These are phyloP conservation scores for Vulpes lagopus DNA, from an alignment of 2,113 vertebrate species.

Conservation along the genomic window DNA sequence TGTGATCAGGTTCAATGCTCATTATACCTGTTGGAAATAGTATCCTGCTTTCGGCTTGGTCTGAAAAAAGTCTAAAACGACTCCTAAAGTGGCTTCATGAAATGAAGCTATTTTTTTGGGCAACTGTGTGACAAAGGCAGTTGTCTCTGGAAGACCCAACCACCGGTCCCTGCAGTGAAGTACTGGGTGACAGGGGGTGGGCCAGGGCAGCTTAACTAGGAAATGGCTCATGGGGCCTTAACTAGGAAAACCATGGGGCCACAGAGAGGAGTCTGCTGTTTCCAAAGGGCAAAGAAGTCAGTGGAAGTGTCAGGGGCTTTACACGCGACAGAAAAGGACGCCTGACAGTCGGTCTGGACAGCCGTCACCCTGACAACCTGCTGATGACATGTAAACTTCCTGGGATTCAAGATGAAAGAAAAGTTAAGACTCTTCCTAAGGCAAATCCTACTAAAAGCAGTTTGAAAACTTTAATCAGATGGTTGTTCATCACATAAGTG, in stretches of 20 bases:
- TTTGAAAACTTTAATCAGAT: not conserved
- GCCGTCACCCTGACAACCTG: not conserved
- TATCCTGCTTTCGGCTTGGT: constrained; percentile 37
- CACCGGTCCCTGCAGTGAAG: not conserved
- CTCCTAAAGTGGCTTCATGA: not conserved
- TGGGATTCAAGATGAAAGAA: not conserved
- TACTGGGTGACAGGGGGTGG: not conserved
- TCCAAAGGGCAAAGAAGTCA: not conserved
- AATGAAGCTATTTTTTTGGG: constrained; percentile 70
- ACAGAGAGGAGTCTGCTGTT: not conserved
- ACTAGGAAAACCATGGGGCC: too few species aligned
- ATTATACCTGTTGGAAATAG: constrained; percentile 52
- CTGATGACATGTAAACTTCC: not conserved
- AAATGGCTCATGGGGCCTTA: too few species aligned
- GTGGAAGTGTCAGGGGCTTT: not conserved
- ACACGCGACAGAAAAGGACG: not conserved
- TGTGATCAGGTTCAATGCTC: not conserved
- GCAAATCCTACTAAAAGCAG: not conserved
- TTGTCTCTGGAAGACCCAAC: not conserved
- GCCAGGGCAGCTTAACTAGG: not conserved
- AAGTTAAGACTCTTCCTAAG: not conserved
- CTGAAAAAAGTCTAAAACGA: constrained; percentile 43
- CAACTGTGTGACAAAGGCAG: not conserved
- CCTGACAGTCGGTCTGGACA: accelerated
- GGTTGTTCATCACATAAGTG: not conserved